Evolutionary conservation across 1,140 invertebrate genomes (phyloP), one percentile per base, ranked within the genome.

Genomic region (Arctopsyche grandis): DNA sequence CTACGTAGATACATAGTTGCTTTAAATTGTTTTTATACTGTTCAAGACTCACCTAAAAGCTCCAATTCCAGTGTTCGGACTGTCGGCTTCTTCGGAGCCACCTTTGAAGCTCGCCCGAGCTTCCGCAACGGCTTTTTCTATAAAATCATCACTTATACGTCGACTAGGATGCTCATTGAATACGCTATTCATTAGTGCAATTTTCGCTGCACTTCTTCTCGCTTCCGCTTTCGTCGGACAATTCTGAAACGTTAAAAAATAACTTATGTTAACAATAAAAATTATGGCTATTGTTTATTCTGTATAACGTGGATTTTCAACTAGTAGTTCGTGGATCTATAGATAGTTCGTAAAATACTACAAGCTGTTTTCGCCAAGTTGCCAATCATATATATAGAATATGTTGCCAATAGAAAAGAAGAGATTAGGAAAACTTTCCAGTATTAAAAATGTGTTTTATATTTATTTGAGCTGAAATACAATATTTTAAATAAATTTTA

Each of bases 141-240:
- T 97, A 86, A 98, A 98, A 83, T 97, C 95, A 84, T 97, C 96
- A 0, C 95, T 96, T 82, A 98, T 98, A 82, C 95, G 93, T 83
- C 97, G 89, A 0, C 96, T 97, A 10, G 97, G 96, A 88, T 98
- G 97, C 84, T 98, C 97, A 85, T 98, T 98, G 86, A 98, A 98
- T 1, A 98, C 96, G 5, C 96, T 98, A 88, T 98, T 98, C 96
- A 98, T 98, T 9, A 98, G 89, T 5, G 97, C 97, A 76, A 98
- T 98, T 89, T 98, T 98, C 0, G 97, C 97, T 0, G 96, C 96
- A 83, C 96, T 98, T 82, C 96, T 91, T 48, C 96, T 89, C 0
- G 97, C 97, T 86, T 98, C 97, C 0, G 96, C 96, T 87, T 98
- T 98, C 29, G 96, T 98, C 12, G 95, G 94, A 85, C 96, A 98